Base-by-base conservation (phyloP, 2,113 vertebrate genomes). In the Sturnus vulgaris region DNA sequence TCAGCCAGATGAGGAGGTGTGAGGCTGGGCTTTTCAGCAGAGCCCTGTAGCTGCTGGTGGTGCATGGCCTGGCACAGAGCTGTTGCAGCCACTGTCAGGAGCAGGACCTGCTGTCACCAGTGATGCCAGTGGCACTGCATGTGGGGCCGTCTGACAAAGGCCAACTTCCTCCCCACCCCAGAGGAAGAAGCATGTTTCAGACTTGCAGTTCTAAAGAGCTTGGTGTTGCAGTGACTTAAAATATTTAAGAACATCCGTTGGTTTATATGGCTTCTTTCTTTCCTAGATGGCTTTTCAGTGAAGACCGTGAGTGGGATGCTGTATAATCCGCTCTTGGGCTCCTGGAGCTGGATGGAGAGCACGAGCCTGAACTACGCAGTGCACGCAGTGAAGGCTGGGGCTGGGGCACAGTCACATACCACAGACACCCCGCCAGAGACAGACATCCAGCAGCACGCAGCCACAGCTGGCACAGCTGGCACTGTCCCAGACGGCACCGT, bases 281-380 rank as follows among this genome's bases (percentile, higher is more conserved):
- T 93, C 75, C 82, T 96, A 99, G 99, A 98, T 96, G 99, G 98
- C 75, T 98, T 99, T 86, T 98, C 88, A 7, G 99, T 99, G 77
- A 98, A 98, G 95, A 97, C 97, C 4, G 96, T 99, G 93, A 97
- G 92, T 21, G 99, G 99, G 71, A 99, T 99, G 99, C 33, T 99
- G 82, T 99, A 99, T 82, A 99, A 99, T 86, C 99, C 99, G 1
- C 55, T 99, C 24, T 98, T 78, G 4, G 97, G 98, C 69, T 95
- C 94, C 9, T 99, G 99, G 99, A 98, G 97, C 86, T 99, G 99
- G 99, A 97, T 69, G 44, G 83, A 97, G 94, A 99, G 95, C 94
- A 98, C 97, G 0, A 98, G 98, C 71, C 87, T 99, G 75, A 99
- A 99, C 97, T 99, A 99, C 21, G 99, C 99, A 1, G 78, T 99